Conservation (phyloP, 2,113 vertebrate genomes). For the Microtus oregoni region DNA sequence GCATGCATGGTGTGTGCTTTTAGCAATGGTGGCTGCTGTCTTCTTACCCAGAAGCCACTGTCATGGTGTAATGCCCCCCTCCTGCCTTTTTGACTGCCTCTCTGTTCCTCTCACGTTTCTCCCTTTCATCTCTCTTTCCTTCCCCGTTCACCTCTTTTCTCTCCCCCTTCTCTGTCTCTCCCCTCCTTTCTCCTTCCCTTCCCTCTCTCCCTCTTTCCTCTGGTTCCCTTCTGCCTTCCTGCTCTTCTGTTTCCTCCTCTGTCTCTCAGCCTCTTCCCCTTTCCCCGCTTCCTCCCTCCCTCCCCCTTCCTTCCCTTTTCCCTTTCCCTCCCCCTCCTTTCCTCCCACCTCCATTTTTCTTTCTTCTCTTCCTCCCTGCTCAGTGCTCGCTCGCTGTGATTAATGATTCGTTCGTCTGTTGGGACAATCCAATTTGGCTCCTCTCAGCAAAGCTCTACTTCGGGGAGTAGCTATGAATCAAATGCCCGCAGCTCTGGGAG, state of each 20-base stretch:
- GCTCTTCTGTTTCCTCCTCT: neutral
- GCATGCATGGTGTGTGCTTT: neutral
- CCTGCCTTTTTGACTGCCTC: no score
- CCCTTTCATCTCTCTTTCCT: neutral
- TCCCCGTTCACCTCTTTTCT: neutral
- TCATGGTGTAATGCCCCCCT: no score
- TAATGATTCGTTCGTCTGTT: conserved; percentile 43
- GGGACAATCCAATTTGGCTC: conserved; percentile 28
- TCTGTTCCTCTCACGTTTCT: no score
- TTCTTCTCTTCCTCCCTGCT: neutral
- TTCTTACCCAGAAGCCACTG: neutral
- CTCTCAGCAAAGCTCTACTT: neutral
- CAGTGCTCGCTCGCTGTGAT: neutral
- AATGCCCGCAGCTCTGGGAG: neutral
- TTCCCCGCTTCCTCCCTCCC: no score
- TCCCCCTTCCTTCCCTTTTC: no score
- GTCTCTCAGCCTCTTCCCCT: neutral
- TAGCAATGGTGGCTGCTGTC: neutral
- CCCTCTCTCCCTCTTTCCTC: neutral
- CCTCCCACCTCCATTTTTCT: no score
- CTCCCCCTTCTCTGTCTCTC: no score
- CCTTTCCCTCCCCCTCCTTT: no score
- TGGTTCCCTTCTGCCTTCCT: neutral
- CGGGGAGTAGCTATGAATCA: conserved; percentile 10
- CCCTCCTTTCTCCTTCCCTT: no score